Evolutionary conservation across 2,113 vertebrate genomes (phyloP).

Genomic region (Ranitomeya imitator): DNA sequence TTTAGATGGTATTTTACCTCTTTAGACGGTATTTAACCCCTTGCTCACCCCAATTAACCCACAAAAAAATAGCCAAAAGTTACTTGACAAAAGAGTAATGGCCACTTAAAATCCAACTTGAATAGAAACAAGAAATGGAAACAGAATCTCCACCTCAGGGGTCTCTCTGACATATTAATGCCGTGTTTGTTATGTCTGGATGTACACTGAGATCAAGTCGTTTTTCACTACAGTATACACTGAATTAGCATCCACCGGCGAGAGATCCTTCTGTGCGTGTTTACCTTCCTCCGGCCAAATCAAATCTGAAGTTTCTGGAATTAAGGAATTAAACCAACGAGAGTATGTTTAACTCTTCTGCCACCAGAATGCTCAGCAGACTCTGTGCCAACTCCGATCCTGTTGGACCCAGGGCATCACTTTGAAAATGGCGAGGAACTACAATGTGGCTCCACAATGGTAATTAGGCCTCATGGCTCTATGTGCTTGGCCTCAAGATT

Average conservation of each 20-base stretch:
- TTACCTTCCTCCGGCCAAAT: slow-evolving; percentile 29
- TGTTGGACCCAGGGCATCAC: neutral
- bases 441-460: neutral
- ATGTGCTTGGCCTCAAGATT: slow-evolving; percentile 4
- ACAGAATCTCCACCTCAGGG: neutral
- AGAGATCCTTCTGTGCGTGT: slow-evolving; percentile 36
- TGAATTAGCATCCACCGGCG: slow-evolving; percentile 4
- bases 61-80: neutral
- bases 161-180: slow-evolving; percentile 3
- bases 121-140: slow-evolving; percentile 6
- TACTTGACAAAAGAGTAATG: neutral
- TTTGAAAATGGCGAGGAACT: neutral
- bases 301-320: slow-evolving; percentile 49
- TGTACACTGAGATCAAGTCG: slow-evolving; percentile 13
- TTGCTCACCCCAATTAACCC: neutral
- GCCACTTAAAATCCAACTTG: neutral
- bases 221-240: slow-evolving; percentile 22
- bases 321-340: slow-evolving; percentile 48
- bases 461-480: slow-evolving; percentile 24
- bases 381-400: neutral
- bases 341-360: neutral
- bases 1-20: neutral
- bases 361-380: neutral
- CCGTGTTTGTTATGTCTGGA: slow-evolving; percentile 39
- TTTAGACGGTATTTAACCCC: neutral